Evolutionary conservation across 2,888 invertebrate species (phyloP).

Genomic region (Brenthis ino): DNA sequence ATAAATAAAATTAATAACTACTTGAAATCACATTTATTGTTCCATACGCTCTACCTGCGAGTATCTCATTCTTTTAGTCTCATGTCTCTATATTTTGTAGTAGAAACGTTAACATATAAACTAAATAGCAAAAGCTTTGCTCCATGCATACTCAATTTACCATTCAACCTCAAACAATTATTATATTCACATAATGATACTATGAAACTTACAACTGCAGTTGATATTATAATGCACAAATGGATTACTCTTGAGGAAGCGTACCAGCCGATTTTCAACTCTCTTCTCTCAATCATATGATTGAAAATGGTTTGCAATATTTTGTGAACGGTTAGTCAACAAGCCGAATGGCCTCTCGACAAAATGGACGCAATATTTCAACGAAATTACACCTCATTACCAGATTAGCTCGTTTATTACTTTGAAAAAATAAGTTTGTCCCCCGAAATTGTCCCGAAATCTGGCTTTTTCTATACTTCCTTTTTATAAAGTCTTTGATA

Average conservation of each 20-base stretch:
- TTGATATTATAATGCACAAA: constrained; percentile 17
- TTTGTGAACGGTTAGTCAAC: constrained; percentile 1
- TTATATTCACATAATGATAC: not conserved
- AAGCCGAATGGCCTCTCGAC: constrained; percentile 23
- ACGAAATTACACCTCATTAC: constrained; percentile 26
- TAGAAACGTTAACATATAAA: no score
- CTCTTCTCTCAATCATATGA: not conserved
- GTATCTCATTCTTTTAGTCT: no score
- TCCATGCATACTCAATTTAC: not conserved
- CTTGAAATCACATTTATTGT: no score
- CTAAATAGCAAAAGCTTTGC: no score
- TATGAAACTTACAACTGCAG: constrained; percentile 17
- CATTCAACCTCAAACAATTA: not conserved
- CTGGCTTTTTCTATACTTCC: not conserved
- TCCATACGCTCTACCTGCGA: no score
- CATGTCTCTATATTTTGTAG: no score
- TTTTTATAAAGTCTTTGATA: not conserved
- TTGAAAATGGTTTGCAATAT: not conserved
- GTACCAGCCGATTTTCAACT: not conserved
- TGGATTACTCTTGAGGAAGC: not conserved
- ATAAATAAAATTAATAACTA: no score
- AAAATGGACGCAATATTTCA: constrained; percentile 26
- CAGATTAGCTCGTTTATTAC: constrained; percentile 27
- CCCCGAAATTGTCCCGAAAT: constrained; percentile 5
- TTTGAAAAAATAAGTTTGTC: constrained; percentile 3